Evolutionary conservation across 1,140 invertebrate species (phyloP).

Genomic region (Drosophila sulfurigaster): DNA sequence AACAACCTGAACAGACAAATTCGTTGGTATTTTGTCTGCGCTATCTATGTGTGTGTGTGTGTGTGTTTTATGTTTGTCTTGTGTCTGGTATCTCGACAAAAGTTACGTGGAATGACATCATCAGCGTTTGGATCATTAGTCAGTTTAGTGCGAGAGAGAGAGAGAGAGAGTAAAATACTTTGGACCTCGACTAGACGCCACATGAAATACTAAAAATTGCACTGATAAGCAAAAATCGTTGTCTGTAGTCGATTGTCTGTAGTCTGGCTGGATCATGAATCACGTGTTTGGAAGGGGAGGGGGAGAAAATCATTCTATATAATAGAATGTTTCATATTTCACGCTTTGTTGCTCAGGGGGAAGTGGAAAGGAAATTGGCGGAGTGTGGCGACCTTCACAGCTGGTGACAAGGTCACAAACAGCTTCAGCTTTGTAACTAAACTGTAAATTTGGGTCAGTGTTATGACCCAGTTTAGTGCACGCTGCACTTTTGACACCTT

Average conservation of each 20-base stretch:
- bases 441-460: conserved; percentile 70
- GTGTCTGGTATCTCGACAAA: background rate
- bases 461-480: conserved; percentile 69
- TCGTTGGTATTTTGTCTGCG: background rate
- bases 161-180: background rate
- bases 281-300: conserved; percentile 14
- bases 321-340: conserved; percentile 20
- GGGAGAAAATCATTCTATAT: background rate
- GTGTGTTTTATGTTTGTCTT: conserved; percentile 7
- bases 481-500: conserved; percentile 22
- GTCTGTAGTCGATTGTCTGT: background rate
- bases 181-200: background rate
- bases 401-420: conserved; percentile 64
- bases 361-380: conserved; percentile 15
- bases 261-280: background rate
- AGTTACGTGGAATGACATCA: conserved; percentile 57
- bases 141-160: background rate
- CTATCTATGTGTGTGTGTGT: background rate
- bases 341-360: conserved; percentile 32
- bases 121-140: conserved; percentile 57
- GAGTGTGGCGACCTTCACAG: conserved; percentile 61
- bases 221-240: conserved; percentile 6
- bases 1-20: conserved; percentile 16
- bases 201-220: background rate
- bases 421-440: conserved; percentile 40